phyloP scores from a whole-genome alignment of 2,113 vertebrate genomes.

The Octodon degus region DNA sequence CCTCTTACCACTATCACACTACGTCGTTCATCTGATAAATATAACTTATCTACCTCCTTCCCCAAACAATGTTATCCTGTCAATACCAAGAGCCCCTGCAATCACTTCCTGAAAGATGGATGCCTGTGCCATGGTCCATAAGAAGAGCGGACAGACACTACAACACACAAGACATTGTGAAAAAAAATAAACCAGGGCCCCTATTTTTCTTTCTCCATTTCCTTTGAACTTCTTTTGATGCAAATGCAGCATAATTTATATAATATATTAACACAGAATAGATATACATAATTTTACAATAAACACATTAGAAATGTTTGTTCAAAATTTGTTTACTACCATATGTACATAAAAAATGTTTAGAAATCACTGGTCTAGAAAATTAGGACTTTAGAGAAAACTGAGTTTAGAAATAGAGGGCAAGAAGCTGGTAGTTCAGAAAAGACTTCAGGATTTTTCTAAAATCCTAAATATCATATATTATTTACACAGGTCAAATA shows the following conservation, averaged over 20 bases:
- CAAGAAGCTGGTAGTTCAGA: not conserved
- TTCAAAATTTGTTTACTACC: conserved; percentile 28
- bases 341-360: not conserved
- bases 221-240: not conserved
- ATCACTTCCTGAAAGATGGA: not conserved
- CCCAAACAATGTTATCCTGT: not conserved
- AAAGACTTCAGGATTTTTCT: not conserved
- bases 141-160: not conserved
- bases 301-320: not conserved
- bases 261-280: not conserved
- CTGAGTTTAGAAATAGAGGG: not conserved
- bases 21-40: not conserved
- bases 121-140: not conserved
- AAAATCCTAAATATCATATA: not conserved
- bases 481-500: not conserved
- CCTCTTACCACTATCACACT: not conserved
- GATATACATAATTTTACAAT: not conserved
- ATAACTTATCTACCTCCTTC: not conserved
- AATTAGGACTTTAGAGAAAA: not conserved
- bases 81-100: not conserved
- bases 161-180: not conserved
- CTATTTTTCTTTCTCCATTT: not conserved
- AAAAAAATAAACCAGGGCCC: not conserved
- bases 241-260: conserved; percentile 22
- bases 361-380: not conserved